Evolutionary conservation across 2,888 invertebrate genomes (phyloP).

Genomic region (Pasiphila rectangulata): DNA sequence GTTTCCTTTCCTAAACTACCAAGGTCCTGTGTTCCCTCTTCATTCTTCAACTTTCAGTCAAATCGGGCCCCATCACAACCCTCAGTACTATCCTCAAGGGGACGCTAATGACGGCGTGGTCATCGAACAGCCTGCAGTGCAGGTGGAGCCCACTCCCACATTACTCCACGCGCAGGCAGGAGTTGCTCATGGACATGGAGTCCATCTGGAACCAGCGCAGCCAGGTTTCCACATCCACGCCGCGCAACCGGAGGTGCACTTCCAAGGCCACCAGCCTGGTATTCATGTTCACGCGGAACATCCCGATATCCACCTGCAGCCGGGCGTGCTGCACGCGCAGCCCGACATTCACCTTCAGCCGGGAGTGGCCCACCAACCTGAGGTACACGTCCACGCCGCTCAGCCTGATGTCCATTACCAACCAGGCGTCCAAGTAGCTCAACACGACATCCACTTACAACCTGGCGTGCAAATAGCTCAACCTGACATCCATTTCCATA

Average conservation of each 20-base stretch:
- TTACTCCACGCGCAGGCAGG: constrained; percentile 32
- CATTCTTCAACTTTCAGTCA: constrained; percentile 38
- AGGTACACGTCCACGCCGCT: constrained; percentile 39
- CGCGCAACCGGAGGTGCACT: constrained; percentile 25
- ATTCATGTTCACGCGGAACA: constrained; percentile 27
- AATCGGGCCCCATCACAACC: constrained; percentile 54
- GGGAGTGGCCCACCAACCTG: constrained; percentile 37
- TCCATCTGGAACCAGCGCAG: constrained; percentile 36
- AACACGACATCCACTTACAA: constrained; percentile 25
- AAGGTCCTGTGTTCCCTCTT: constrained; percentile 48
- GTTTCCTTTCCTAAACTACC: constrained; percentile 64
- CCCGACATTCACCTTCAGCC: constrained; percentile 36
- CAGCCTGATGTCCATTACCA: constrained; percentile 42
- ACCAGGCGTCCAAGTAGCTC: constrained; percentile 17
- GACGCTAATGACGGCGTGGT: constrained; percentile 42
- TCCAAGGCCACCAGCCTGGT: constrained; percentile 27
- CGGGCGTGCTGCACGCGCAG: no score
- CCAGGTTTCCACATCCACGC: constrained; percentile 33
- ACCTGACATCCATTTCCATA: constrained; percentile 24
- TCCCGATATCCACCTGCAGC: constrained; percentile 20
- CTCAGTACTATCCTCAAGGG: constrained; percentile 35
- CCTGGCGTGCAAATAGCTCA: constrained; percentile 26
- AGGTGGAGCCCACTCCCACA: constrained; percentile 43
- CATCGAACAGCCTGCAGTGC: constrained; percentile 44
- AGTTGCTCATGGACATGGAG: constrained; percentile 30